phyloP scores from a whole-genome alignment of 2,797 vertebrate genomes.

The Nyctibius grandis region DNA sequence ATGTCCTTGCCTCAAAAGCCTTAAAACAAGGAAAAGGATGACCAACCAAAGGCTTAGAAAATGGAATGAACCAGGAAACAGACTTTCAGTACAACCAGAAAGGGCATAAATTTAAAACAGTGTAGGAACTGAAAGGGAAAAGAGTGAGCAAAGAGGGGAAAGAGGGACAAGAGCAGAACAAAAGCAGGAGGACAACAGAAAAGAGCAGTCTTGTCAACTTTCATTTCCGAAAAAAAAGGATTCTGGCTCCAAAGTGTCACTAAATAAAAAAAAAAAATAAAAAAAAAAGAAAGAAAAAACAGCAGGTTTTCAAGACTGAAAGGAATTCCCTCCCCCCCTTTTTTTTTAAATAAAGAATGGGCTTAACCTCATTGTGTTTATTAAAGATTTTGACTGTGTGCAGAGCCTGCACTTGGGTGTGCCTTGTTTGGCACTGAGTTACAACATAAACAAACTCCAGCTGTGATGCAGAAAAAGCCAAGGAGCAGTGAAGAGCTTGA shows the following conservation, averaged over 20 bases:
- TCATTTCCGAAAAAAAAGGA: not conserved
- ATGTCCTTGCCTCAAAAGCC: not conserved
- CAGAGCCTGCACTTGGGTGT: conserved; percentile 16
- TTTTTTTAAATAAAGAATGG: not conserved
- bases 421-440: not conserved
- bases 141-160: not conserved
- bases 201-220: not conserved
- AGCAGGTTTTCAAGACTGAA: not conserved
- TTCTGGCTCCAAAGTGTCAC: not conserved
- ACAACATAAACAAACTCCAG: conserved; percentile 36
- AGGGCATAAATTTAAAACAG: not conserved
- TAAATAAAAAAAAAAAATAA: not conserved
- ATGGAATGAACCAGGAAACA: not conserved
- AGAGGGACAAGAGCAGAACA: not conserved
- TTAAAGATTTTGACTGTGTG: not conserved
- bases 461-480: conserved; percentile 9
- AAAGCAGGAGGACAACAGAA: not conserved
- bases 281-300: not conserved
- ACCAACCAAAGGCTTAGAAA: not conserved
- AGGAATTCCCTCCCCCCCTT: fast-evolving
- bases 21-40: not conserved
- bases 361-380: not conserved
- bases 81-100: not conserved
- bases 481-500: not conserved
- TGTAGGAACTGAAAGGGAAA: not conserved